A percentile compares a stretch with the other conserved stretches of the same genome.
These are phyloP conservation scores for Dastarcus helophoroides DNA, from an alignment of 2,888 invertebrate genomes.

Conservation along the genomic window DNA sequence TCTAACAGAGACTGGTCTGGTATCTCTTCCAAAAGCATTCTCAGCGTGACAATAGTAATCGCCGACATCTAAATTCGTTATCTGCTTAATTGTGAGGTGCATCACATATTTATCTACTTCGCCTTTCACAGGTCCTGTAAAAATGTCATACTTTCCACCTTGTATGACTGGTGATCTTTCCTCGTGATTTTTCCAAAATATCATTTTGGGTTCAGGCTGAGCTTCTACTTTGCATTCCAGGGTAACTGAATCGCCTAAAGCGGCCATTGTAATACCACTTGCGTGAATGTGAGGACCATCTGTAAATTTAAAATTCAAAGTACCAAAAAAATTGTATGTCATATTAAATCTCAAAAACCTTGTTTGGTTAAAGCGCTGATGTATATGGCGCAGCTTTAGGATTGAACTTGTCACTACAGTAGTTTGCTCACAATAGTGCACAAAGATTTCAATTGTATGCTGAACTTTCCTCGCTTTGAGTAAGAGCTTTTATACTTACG, in stretches of 20 bases:
- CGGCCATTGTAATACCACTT: conserved; percentile 65
- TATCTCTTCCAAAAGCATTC: conserved; percentile 65
- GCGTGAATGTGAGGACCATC: conserved; percentile 69
- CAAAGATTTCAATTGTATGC: too few species aligned
- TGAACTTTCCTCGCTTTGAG: too few species aligned
- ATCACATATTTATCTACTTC: conserved; percentile 61
- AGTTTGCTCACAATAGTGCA: too few species aligned
- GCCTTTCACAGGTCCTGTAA: conserved; percentile 47
- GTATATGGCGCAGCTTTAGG: too few species aligned
- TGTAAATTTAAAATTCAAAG: too few species aligned
- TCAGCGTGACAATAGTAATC: conserved; percentile 79
- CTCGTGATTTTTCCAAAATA: conserved; percentile 70
- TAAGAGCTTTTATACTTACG: conserved; percentile 58
- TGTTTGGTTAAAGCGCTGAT: too few species aligned
- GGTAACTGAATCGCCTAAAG: conserved; percentile 62
- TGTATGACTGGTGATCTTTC: conserved; percentile 65
- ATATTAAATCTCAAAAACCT: too few species aligned
- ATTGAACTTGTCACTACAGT: too few species aligned
- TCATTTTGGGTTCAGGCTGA: conserved; percentile 66
- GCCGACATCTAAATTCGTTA: conserved; percentile 59
- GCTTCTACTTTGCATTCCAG: conserved; percentile 70
- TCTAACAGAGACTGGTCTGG: conserved; percentile 61
- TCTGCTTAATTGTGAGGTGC: conserved; percentile 61
- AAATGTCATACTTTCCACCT: conserved; percentile 62
- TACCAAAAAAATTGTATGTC: too few species aligned